phyloP scores from a whole-genome alignment of 1,140 invertebrate genomes.

The Neodiprion virginianus region DNA sequence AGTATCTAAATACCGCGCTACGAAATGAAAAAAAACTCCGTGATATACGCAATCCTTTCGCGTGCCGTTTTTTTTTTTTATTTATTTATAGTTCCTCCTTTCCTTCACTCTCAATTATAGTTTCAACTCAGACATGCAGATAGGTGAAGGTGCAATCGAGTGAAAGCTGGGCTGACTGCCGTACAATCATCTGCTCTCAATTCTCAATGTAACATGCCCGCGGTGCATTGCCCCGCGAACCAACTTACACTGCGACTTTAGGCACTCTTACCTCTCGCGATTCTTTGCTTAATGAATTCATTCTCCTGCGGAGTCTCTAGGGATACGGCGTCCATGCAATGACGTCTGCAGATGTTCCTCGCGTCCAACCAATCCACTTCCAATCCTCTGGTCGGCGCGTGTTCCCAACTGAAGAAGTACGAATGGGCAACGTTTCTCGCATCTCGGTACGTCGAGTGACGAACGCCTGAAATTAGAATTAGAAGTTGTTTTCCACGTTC shows the following conservation, averaged over 20 bases:
- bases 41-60: no score
- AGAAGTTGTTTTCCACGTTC: constrained; percentile 17
- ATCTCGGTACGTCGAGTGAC: constrained; percentile 85
- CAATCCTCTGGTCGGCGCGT: constrained; percentile 80
- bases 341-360: constrained; percentile 88
- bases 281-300: constrained; percentile 87
- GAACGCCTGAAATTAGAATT: constrained; percentile 69
- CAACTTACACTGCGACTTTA: background rate
- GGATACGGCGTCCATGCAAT: constrained; percentile 93
- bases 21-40: no score
- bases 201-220: constrained; percentile 26
- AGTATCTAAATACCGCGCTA: no score
- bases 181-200: background rate
- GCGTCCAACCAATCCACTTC: constrained; percentile 92
- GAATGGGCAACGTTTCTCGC: constrained; percentile 84
- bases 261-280: constrained; percentile 66
- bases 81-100: no score
- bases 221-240: constrained; percentile 61
- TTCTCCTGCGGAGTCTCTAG: constrained; percentile 90
- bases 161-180: constrained; percentile 33
- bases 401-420: constrained; percentile 95
- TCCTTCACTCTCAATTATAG: no score
- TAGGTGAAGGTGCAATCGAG: constrained; percentile 22
- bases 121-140: no score
- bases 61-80: no score